Percentiles rank a stretch among this genome's conserved stretches.
Evolutionary conservation across 1,140 invertebrate genomes (phyloP).

Genomic region (Zeugodacus cucurbitae): DNA sequence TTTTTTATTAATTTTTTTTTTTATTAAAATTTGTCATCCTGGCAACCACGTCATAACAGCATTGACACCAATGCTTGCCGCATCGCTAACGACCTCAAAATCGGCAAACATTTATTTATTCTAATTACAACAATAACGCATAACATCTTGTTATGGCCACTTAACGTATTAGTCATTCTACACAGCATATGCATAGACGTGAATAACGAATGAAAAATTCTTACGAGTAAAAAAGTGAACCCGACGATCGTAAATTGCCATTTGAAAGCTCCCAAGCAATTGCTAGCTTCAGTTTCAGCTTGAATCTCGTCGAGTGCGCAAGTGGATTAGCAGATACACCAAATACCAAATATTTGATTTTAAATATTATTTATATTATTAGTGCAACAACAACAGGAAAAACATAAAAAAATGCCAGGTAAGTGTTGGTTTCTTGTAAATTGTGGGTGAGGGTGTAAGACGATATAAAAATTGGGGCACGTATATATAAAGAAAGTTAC

Average conservation of each 20-base stretch:
- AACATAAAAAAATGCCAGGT: constrained; percentile 17
- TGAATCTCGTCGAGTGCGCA: constrained; percentile 27
- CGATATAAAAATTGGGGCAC: background rate
- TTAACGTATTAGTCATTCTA: constrained; percentile 29
- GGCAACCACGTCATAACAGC: background rate
- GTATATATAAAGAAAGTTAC: background rate
- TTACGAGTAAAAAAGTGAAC: background rate
- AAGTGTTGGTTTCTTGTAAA: background rate
- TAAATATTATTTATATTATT: background rate
- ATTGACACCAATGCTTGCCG: constrained; percentile 11
- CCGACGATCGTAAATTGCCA: background rate
- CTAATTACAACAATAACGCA: background rate
- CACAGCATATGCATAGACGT: background rate
- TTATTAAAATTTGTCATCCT: too few species aligned
- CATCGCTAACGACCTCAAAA: background rate
- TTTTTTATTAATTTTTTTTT: too few species aligned
- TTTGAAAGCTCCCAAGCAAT: background rate
- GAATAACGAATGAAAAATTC: background rate
- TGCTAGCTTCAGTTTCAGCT: constrained; percentile 34
- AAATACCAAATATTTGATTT: background rate
- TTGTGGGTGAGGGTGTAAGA: background rate
- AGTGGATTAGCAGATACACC: background rate
- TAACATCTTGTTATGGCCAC: background rate
- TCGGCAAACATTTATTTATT: constrained; percentile 1
- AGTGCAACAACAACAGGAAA: background rate